Conservation (phyloP, 2,888 invertebrate species). For the Mantis religiosa region DNA sequence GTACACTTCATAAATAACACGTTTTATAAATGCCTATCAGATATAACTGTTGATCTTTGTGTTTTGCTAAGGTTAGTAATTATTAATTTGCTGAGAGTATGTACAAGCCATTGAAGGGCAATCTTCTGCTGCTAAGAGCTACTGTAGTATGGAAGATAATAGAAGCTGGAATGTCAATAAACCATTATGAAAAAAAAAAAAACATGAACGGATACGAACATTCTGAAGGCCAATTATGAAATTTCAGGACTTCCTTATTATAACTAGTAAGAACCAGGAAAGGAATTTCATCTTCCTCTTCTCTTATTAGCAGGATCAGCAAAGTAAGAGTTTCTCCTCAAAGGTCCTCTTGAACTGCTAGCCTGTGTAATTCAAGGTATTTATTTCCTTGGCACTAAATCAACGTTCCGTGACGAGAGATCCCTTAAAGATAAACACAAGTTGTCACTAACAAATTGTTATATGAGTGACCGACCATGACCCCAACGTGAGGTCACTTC, state of each 20-base stretch:
- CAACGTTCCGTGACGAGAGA: background rate
- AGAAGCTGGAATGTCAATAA: too few species aligned
- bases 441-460: background rate
- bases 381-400: background rate
- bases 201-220: too few species aligned
- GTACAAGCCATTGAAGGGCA: too few species aligned
- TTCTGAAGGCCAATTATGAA: background rate
- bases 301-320: background rate
- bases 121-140: too few species aligned
- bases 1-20: too few species aligned
- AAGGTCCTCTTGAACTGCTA: background rate
- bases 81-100: too few species aligned
- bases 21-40: too few species aligned
- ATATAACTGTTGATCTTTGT: too few species aligned
- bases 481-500: background rate
- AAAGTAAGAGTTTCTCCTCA: background rate
- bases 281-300: background rate
- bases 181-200: too few species aligned
- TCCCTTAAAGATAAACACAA: background rate
- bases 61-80: too few species aligned
- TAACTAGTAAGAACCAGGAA: background rate
- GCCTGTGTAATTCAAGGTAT: background rate
- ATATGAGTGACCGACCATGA: background rate
- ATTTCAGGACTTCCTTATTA: background rate
- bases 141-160: too few species aligned